phyloP scores from a whole-genome alignment of 2,113 vertebrate species.

The Passer domesticus region DNA sequence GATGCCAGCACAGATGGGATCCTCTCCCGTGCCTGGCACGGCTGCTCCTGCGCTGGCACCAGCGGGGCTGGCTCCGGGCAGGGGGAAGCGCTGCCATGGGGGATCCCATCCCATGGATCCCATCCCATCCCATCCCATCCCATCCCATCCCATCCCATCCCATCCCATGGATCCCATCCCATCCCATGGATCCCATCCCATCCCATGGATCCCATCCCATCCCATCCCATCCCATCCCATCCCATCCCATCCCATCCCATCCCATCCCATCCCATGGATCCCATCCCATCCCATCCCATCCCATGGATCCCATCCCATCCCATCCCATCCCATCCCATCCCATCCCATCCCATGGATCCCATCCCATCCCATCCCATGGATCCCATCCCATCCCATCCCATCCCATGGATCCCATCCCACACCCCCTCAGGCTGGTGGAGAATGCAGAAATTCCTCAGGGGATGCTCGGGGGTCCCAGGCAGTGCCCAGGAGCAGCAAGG shows the following conservation, averaged over 20 bases:
- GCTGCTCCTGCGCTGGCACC: not conserved
- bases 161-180: not conserved
- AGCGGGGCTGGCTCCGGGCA: not conserved
- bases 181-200: not conserved
- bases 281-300: no score
- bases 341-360: no score
- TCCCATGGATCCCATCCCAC: not conserved
- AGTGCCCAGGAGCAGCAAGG: not conserved
- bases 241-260: not conserved
- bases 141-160: not conserved
- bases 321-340: not conserved
- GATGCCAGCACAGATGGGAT: not conserved
- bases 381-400: not conserved
- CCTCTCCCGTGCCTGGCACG: not conserved
- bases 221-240: not conserved
- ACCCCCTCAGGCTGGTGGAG: not conserved
- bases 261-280: not conserved
- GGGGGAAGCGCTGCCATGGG: accelerated
- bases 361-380: not conserved
- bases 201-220: not conserved
- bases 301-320: not conserved
- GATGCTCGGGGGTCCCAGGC: accelerated
- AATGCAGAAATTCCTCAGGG: not conserved
- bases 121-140: not conserved
- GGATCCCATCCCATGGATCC: not conserved